A percentile compares a stretch with the other conserved stretches of the same genome.
Conservation (phyloP, 2,797 vertebrate species). For the Cynodonichthys magdalenae region DNA sequence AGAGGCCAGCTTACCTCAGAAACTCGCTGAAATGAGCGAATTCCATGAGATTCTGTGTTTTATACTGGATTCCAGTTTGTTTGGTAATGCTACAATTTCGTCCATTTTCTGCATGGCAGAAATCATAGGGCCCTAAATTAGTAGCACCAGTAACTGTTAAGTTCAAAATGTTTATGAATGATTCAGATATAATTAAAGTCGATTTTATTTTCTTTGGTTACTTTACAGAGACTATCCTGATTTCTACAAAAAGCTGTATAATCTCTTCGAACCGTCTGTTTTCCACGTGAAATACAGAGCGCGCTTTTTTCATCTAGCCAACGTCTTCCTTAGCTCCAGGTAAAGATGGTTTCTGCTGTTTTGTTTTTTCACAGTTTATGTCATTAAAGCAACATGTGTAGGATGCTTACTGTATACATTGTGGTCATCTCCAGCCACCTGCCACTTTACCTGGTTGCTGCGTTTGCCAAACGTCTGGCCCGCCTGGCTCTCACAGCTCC, state of each 20-base stretch:
- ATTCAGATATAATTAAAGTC: no score
- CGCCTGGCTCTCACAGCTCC: conserved; percentile 90
- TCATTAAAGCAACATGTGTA: no score
- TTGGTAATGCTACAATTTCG: no score
- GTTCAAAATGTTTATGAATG: no score
- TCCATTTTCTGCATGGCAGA: no score
- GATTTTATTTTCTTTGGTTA: no score
- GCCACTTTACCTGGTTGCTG: conserved; percentile 92
- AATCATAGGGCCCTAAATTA: not conserved
- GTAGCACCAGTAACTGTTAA: not conserved
- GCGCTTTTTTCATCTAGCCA: conserved; percentile 90
- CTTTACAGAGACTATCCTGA: conserved; percentile 93
- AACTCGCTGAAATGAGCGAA: no score
- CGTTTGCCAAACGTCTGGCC: conserved; percentile 91
- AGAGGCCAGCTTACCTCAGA: no score
- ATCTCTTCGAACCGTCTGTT: conserved; percentile 90
- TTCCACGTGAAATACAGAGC: conserved; percentile 94
- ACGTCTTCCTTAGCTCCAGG: conserved; percentile 95
- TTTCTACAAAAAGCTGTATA: conserved; percentile 95
- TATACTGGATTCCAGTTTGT: no score
- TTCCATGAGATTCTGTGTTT: no score
- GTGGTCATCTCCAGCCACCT: conserved; percentile 82
- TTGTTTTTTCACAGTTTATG: not conserved
- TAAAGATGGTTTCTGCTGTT: conserved; percentile 64
- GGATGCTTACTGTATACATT: conserved; percentile 1